Evolutionary conservation across 2,888 invertebrate species (phyloP).

Genomic region (Aspidiotus rigidus): DNA sequence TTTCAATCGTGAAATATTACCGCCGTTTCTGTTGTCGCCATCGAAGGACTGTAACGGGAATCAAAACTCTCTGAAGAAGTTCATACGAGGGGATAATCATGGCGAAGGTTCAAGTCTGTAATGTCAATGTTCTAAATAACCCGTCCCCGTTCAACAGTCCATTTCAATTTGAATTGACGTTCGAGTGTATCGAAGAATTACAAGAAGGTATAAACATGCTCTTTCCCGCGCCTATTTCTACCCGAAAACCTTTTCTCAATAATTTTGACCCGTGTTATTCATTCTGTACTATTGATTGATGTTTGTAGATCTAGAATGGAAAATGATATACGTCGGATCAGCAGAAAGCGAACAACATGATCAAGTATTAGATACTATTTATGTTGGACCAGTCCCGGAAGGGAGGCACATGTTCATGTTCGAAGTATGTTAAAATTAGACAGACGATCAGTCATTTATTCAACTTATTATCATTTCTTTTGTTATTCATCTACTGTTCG

Average conservation of each 20-base stretch:
- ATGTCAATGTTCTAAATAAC: slow-evolving; percentile 94
- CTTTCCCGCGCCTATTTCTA: neutral
- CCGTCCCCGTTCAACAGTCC: slow-evolving; percentile 91
- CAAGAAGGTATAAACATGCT: slow-evolving; percentile 60
- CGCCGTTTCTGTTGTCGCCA: too few species aligned
- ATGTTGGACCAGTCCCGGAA: slow-evolving; percentile 95
- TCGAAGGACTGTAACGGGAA: too few species aligned
- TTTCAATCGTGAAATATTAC: too few species aligned
- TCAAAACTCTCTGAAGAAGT: too few species aligned
- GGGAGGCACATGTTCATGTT: slow-evolving; percentile 92
- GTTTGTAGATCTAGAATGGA: slow-evolving; percentile 88
- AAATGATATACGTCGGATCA: slow-evolving; percentile 98
- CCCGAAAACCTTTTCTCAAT: too few species aligned
- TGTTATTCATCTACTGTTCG: neutral
- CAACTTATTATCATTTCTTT: slow-evolving; percentile 6
- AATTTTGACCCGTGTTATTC: neutral
- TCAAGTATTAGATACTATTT: slow-evolving; percentile 92
- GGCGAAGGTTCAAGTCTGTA: slow-evolving; percentile 96
- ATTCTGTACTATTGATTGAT: too few species aligned
- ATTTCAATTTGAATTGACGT: slow-evolving; percentile 96
- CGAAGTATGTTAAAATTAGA: slow-evolving; percentile 50
- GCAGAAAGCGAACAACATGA: slow-evolving; percentile 96
- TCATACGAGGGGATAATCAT: slow-evolving; percentile 46
- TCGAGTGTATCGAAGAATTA: slow-evolving; percentile 95
- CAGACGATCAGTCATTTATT: neutral